Conservation (phyloP, 2,888 invertebrate genomes). For the Clunio marinus region DNA sequence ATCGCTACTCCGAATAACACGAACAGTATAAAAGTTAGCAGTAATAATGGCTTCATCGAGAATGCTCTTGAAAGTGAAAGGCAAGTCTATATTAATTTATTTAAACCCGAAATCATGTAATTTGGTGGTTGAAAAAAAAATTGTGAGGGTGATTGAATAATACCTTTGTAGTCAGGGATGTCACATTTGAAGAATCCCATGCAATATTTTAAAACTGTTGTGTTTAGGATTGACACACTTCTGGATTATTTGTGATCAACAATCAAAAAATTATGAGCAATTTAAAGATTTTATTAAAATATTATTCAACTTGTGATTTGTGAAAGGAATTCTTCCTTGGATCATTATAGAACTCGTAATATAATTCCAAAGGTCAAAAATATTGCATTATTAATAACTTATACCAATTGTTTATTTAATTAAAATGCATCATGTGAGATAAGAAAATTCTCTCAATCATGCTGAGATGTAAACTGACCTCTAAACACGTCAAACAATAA, state of each 20-base stretch:
- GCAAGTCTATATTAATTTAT: constrained; percentile 46
- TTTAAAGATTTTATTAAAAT: too few relatives aligned
- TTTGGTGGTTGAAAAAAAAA: constrained; percentile 24
- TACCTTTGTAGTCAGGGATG: constrained; percentile 5
- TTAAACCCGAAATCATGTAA: neutral
- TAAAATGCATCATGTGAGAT: constrained; percentile 34
- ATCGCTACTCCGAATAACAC: neutral
- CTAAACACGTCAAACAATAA: neutral
- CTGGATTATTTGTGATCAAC: too few relatives aligned
- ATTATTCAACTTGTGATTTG: too few relatives aligned
- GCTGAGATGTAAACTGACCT: neutral
- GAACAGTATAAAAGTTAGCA: neutral
- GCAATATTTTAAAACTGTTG: too few relatives aligned
- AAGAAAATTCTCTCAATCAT: neutral
- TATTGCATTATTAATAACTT: neutral
- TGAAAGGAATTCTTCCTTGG: too few relatives aligned
- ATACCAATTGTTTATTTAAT: neutral
- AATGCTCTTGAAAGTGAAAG: constrained; percentile 57
- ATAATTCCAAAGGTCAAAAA: neutral
- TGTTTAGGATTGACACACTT: too few relatives aligned
- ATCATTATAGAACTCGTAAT: too few relatives aligned
- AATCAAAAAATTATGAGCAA: too few relatives aligned
- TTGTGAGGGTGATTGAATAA: constrained; percentile 29
- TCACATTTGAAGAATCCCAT: too few relatives aligned
- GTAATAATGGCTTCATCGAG: constrained; percentile 52